Conservation (phyloP, 1,140 invertebrate species). For the Elymnias hypermnestra region DNA sequence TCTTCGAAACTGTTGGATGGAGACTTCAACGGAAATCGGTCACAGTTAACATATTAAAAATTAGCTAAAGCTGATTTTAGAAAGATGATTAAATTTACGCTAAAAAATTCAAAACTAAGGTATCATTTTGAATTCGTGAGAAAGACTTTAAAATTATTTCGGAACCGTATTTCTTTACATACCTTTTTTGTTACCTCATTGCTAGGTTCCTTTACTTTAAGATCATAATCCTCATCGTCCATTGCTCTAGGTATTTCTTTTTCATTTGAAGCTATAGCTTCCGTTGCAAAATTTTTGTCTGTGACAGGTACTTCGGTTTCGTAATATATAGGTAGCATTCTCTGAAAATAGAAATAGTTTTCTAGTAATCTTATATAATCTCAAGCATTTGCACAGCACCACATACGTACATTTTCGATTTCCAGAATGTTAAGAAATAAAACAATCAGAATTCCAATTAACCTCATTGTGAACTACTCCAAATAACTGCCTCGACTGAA, state of each 20-base stretch:
- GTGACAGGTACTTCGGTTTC: constrained; percentile 23
- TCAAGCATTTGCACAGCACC: background rate
- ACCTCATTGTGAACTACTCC: constrained; percentile 33
- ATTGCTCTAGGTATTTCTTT: constrained; percentile 21
- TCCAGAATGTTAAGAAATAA: constrained; percentile 28
- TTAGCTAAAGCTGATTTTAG: no score
- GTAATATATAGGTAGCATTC: constrained; percentile 36
- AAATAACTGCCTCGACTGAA: constrained; percentile 25
- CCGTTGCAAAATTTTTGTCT: constrained; percentile 14
- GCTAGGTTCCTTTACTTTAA: constrained; percentile 20
- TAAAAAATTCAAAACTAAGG: no score
- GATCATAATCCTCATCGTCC: constrained; percentile 26
- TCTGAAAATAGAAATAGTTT: constrained; percentile 30
- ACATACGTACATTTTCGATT: constrained; percentile 37
- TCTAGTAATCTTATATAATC: background rate
- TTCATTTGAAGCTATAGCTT: constrained; percentile 14
- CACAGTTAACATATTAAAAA: no score
- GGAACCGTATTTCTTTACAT: background rate
- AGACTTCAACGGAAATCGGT: no score
- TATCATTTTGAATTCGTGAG: no score
- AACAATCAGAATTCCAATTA: constrained; percentile 25
- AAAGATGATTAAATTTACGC: no score
- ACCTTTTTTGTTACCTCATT: constrained; percentile 29
- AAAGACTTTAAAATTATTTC: no score
- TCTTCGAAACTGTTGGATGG: no score